Evolutionary conservation across 2,113 vertebrate genomes (phyloP), one percentile per base, ranked within the genome.

Genomic region (Catharus bicknelli): DNA sequence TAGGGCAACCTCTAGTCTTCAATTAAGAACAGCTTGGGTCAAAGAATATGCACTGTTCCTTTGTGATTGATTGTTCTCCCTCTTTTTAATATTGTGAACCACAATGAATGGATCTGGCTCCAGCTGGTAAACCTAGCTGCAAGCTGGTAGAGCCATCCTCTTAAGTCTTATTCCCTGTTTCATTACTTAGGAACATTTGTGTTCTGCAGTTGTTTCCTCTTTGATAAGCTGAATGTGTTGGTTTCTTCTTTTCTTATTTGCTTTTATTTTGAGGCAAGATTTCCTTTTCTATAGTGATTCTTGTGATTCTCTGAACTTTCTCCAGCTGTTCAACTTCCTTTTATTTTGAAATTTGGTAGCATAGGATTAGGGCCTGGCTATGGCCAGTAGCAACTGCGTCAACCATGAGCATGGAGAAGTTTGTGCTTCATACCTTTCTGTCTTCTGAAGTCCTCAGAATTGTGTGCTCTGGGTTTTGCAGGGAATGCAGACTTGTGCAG

Each of bases 141-240:
- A 61, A 68, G 62, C 45, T 89, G 66, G n/a, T 58, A 66, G 30
- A 85, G 32, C 36, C 3, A 6, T 82, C 38, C 50, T 73, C 30
- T 42, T 13, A 74, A 51, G 20, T 42, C 91, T 78, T 89, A 64
- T 20, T 95, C 43, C 19, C n/a, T 27, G 16, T 92, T 92, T 72
- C 48, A 43, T n/a, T 82, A 40, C 36, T 68, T 90, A 40, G 40
- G 17, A 61, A 70, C 36, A 32, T 84, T 75, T 19, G 13, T 45
- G 50, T 89, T 92, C 74, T 86, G 47, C 47, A 36, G 88, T 80
- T 10, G 1, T 90, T 88, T 94, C 32, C 51, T 83, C 45, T 84
- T 90, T 43, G 59, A 40, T 54, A 69, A 73, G 12, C 32, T 80
- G 63, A 78, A 64, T 21, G 20, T 0, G 0, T 42, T 63, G 29